phyloP scores from a whole-genome alignment of 2,797 vertebrate species.

The Manis crassicaudata region DNA sequence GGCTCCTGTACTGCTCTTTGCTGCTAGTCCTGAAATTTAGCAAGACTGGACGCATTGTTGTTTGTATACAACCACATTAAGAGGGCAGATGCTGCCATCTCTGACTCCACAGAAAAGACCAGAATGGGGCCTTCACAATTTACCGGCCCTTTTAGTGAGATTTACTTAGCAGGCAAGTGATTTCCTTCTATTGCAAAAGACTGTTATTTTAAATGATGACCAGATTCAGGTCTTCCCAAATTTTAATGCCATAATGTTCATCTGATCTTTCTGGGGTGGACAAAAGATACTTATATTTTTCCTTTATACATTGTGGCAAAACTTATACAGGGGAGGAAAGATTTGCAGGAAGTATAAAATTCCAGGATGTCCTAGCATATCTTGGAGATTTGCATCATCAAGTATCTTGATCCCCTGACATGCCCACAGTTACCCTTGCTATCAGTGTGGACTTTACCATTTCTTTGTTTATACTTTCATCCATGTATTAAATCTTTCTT shows the following conservation, averaged over 20 bases:
- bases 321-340: background rate
- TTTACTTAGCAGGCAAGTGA: conserved; percentile 16
- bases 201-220: background rate
- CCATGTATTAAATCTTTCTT: background rate
- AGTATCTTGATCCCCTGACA: background rate
- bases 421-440: background rate
- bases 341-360: background rate
- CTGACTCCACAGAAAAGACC: background rate
- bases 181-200: background rate
- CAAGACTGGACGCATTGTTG: conserved; percentile 30
- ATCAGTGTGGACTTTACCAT: background rate
- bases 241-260: background rate
- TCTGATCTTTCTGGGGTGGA: background rate
- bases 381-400: background rate
- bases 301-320: background rate
- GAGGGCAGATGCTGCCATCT: background rate
- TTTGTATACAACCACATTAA: background rate
- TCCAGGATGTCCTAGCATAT: background rate
- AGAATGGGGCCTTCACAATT: background rate
- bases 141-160: background rate
- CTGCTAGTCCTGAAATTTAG: conserved; percentile 56
- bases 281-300: background rate
- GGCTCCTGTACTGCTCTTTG: conserved; percentile 29
- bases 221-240: background rate
- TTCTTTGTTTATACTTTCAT: background rate